Conservation (phyloP, 2,797 vertebrate genomes). For the Sebastes trivittatus region DNA sequence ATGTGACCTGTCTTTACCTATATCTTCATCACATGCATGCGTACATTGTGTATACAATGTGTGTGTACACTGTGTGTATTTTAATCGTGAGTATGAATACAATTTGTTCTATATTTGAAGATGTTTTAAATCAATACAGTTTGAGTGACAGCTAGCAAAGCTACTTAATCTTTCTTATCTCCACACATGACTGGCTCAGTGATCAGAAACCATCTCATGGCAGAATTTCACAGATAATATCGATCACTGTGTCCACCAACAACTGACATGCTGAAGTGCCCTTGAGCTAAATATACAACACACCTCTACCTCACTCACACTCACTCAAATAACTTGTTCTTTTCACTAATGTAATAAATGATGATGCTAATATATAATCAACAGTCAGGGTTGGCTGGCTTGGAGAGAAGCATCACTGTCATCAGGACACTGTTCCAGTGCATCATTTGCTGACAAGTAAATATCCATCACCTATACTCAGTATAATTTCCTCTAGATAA, state of each 20-base stretch:
- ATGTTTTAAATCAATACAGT: background rate
- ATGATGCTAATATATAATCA: background rate
- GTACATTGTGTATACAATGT: no score
- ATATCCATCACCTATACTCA: background rate
- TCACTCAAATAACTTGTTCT: background rate
- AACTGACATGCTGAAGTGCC: background rate
- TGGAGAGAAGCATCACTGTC: background rate
- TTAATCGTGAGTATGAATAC: background rate
- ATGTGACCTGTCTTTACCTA: no score
- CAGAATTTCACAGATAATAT: constrained; percentile 7
- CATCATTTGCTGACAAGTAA: background rate
- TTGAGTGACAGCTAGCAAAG: constrained; percentile 11
- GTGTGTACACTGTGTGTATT: background rate
- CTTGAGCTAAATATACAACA: background rate
- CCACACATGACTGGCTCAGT: background rate
- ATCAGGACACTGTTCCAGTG: background rate
- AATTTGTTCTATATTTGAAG: background rate
- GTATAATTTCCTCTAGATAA: background rate
- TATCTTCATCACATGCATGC: no score
- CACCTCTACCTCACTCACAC: background rate
- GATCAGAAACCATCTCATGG: constrained; percentile 1
- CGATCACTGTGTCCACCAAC: background rate
- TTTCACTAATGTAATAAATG: background rate
- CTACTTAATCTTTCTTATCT: background rate
- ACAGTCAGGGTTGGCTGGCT: background rate